These are phyloP conservation scores for Lucifuga dentata DNA, from an alignment of 2,113 vertebrate genomes.

Conservation along the genomic window DNA sequence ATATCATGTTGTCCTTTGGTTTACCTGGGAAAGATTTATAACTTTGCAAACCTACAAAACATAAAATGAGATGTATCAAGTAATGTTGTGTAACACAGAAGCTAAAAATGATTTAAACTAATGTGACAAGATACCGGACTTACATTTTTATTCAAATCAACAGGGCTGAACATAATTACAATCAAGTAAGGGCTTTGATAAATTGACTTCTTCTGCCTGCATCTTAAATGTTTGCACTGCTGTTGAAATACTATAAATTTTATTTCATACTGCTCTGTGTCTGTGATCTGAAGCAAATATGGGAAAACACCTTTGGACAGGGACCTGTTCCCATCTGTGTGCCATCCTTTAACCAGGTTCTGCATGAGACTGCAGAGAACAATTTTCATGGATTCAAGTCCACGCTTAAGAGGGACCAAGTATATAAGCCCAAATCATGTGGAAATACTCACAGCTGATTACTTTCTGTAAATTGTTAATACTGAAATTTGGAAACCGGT, in stretches of 20 bases:
- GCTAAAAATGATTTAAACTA: constrained; percentile 16
- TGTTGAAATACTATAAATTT: constrained; percentile 14
- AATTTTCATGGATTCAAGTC: constrained; percentile 6
- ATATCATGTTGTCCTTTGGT: constrained; percentile 74
- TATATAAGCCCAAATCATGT: neutral
- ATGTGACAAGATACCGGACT: neutral
- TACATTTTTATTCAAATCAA: constrained; percentile 2
- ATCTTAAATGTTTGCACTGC: constrained; percentile 19
- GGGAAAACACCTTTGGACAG: no score
- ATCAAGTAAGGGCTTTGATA: neutral
- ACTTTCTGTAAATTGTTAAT: constrained; percentile 38
- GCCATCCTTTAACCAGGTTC: constrained; percentile 41
- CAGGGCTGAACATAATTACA: constrained; percentile 4
- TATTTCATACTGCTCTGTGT: constrained; percentile 1
- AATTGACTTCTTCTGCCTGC: no score
- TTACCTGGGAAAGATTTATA: constrained; percentile 58
- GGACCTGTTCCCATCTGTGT: constrained; percentile 25
- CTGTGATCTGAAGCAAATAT: constrained; percentile 19
- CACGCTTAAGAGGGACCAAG: neutral
- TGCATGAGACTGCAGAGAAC: neutral
- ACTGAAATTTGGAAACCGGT: constrained; percentile 55
- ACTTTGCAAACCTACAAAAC: constrained; percentile 38
- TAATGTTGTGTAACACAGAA: neutral
- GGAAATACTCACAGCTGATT: constrained; percentile 36
- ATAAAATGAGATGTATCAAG: constrained; percentile 8